Evolutionary conservation across 2,888 invertebrate genomes (phyloP), one percentile per base, ranked within the genome.

Genomic region (Salpingus planirostris): DNA sequence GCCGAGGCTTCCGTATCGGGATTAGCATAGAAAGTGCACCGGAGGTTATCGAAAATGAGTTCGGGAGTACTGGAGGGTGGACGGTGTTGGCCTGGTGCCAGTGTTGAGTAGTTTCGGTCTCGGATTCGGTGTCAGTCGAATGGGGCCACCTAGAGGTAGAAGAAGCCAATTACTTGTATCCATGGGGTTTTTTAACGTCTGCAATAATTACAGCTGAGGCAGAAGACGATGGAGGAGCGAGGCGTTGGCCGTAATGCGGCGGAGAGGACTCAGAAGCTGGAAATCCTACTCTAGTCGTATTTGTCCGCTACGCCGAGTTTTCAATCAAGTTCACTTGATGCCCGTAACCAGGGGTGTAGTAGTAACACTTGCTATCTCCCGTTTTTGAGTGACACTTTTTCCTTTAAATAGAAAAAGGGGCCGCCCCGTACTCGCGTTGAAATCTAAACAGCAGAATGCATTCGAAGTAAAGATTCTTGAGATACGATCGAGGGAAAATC

Each of bases 291-390:
- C 52, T 55, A 56, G 55, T 55, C 56, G 57, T 55, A 60, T 59
- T 59, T 55, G 55, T 58, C 52, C 60, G 60, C 60, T 60, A 59
- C 58, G 60, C 46, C 57, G 59, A 50, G 58, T 61, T 62, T 61
- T 61, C 60, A 62, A 62, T 62, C 60, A 62, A 60, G 56, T 57
- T 55, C 57, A 54, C 59, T 59, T 59, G 59, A 61, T 55, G 51
- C 54, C 48, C 43, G 45, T 50, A 50, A 54, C 56, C 51, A 55
- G 52, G 47, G 53, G 50, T 54, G 52, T 50, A n/a, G n/a, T n/a
- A n/a, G n/a, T n/a, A 46, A 44, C 43, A 44, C 40, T 46, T 37
- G 36, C 49, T 43, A 46, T 48, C 43, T 46, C 32, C 36, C 46
- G 46, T 48, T 43, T 49, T 47, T 49, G 44, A 49, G 47, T 43